Percentiles rank a stretch among this genome's conserved stretches.
These are phyloP conservation scores for Ennomos quercinarius DNA, from an alignment of 2,888 invertebrate species.

Conservation along the genomic window DNA sequence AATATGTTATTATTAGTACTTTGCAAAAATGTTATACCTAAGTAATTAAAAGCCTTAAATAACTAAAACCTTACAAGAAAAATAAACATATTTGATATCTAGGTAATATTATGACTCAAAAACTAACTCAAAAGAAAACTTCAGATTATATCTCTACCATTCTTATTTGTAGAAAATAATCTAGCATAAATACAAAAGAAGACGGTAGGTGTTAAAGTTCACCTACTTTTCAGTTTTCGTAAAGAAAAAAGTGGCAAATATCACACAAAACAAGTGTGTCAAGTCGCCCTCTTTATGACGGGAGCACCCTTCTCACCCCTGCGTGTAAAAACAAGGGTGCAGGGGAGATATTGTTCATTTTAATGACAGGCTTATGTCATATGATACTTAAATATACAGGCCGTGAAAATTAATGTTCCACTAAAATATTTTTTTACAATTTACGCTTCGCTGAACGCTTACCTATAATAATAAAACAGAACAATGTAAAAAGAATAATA, in stretches of 20 bases:
- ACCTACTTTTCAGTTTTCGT: slow-evolving; percentile 17
- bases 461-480: no score
- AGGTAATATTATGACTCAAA: no score
- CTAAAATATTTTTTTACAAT: no score
- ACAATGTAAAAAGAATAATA: no score
- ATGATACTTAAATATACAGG: slow-evolving; percentile 2
- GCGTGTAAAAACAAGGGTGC: slow-evolving; percentile 16
- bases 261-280: slow-evolving; percentile 30
- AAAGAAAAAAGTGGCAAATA: slow-evolving; percentile 23
- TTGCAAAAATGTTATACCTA: no score
- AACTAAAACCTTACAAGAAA: no score
- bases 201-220: slow-evolving; percentile 15
- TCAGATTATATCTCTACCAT: not conserved
- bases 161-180: not conserved
- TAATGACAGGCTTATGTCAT: slow-evolving; percentile 26
- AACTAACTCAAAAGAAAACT: no score
- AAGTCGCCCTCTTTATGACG: slow-evolving; percentile 20
- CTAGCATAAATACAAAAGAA: not conserved
- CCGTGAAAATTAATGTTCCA: slow-evolving; percentile 2
- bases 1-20: no score
- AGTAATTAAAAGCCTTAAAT: no score
- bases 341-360: slow-evolving; percentile 30
- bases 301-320: slow-evolving; percentile 17
- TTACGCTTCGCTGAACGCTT: no score
- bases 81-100: no score